Base-by-base conservation (phyloP, 2,888 invertebrate species). In the Prosopocoilus inquinatus region DNA sequence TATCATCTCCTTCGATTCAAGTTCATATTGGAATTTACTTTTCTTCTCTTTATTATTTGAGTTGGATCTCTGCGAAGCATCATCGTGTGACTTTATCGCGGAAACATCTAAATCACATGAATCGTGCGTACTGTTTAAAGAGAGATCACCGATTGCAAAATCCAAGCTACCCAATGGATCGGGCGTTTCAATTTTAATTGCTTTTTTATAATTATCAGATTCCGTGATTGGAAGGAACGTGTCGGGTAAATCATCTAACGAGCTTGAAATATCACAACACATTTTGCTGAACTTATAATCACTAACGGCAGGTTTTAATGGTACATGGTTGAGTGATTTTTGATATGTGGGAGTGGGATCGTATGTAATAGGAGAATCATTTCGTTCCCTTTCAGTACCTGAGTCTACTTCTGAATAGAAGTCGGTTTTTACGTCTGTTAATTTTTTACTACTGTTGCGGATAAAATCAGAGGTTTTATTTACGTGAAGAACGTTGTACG, bases 1-100 rank as follows among this genome's bases (percentile, higher is more conserved):
- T 8, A 62, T 52, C 47, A 64, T 58, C 49, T 64, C 64, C 45
- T 62, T 61, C 9, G 57, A 50, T 46, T 64, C 62, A 32, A 59
- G 53, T 9, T 55, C 60, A 28, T 28, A 7, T 53, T 60, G 60
- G 32, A 57, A 60, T 44, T 58, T 57, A 44, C 47, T 51, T 41
- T 39, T 47, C 48, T 56, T 53, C 20, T 36, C 12, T n/a, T 15
- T 35, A 16, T 41, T 28, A 28, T 5, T 28, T 28, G 3, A 28
- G 20, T 5, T 53, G 9, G 46, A 46, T 45, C 49, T 57, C 32
- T 44, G 43, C n/a, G 11, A 9, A 43, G 13, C 38, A 57, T 60
- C n/a, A 32, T 32, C 9, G 53, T 11, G 15, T 12, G 44, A 20
- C 12, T 44, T 44, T 15, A 8, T 12, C 11, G 44, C 1, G 15